These are phyloP conservation scores for Patella caerulea DNA, from an alignment of 2,888 invertebrate species.

Conservation along the genomic window DNA sequence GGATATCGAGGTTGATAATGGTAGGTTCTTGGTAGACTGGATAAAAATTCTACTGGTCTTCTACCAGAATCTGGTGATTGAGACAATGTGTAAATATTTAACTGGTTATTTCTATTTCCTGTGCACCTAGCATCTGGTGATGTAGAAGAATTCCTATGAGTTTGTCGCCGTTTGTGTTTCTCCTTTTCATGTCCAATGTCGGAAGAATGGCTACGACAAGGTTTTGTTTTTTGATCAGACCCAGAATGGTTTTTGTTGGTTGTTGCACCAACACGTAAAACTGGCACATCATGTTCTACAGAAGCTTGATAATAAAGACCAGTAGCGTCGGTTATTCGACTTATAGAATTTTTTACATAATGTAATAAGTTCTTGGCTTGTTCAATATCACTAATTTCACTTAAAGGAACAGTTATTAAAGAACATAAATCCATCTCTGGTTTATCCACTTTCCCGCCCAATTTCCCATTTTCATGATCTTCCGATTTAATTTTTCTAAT, in stretches of 20 bases:
- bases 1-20: no score
- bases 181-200: no score
- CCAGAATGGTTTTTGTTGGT: background rate
- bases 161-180: no score
- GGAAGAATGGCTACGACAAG: no score
- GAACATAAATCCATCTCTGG: background rate
- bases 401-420: background rate
- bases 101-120: no score
- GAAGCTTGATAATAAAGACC: background rate
- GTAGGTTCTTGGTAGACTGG: no score
- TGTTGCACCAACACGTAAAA: background rate
- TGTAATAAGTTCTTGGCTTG: background rate
- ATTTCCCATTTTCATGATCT: background rate
- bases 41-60: no score
- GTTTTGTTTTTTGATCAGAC: no score
- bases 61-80: no score
- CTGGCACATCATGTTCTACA: background rate
- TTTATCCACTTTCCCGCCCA: background rate
- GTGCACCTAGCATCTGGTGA: no score
- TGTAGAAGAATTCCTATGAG: no score
- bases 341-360: background rate
- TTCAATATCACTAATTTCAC: background rate
- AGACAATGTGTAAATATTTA: no score
- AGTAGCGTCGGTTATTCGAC: background rate
- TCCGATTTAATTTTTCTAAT: background rate